Conservation (phyloP, 92 coral and sea anemone species). For the Phenganax stokvisi region DNA sequence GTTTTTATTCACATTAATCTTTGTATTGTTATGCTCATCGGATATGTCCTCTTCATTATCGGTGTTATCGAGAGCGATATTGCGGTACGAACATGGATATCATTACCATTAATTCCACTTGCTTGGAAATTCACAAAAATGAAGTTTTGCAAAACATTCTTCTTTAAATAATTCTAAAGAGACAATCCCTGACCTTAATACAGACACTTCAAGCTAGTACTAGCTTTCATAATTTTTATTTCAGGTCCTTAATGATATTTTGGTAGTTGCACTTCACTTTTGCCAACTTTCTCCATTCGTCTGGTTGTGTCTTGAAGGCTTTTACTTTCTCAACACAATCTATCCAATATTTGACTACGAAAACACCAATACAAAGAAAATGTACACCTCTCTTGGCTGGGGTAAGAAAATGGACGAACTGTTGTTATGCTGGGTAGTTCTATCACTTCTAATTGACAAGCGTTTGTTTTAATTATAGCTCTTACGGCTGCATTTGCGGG, state of each 20-base stretch:
- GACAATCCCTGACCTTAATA: no score
- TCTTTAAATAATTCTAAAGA: no score
- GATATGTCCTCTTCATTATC: conserved; percentile 29
- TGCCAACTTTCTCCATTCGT: conserved; percentile 37
- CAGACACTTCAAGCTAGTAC: background rate
- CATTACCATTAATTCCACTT: no score
- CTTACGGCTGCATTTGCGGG: conserved; percentile 32
- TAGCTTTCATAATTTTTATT: background rate
- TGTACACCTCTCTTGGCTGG: conserved; percentile 31
- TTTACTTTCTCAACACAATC: conserved; percentile 26
- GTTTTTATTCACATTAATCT: conserved; percentile 28
- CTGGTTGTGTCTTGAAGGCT: conserved; percentile 33
- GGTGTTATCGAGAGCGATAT: conserved; percentile 30
- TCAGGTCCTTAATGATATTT: conserved; percentile 27
- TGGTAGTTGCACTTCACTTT: conserved; percentile 13
- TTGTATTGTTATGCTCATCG: conserved; percentile 20
- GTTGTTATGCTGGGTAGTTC: background rate
- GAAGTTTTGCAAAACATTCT: background rate
- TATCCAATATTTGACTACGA: conserved; percentile 18
- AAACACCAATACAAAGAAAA: conserved; percentile 15
- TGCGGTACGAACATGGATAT: background rate
- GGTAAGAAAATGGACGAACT: conserved; percentile 19
- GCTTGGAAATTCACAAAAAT: background rate
- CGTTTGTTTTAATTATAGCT: conserved; percentile 8
- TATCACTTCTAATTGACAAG: background rate